Evolutionary conservation across 2,113 vertebrate species (phyloP), one percentile per base, ranked within the genome.

Genomic region (Daubentonia madagascariensis): DNA sequence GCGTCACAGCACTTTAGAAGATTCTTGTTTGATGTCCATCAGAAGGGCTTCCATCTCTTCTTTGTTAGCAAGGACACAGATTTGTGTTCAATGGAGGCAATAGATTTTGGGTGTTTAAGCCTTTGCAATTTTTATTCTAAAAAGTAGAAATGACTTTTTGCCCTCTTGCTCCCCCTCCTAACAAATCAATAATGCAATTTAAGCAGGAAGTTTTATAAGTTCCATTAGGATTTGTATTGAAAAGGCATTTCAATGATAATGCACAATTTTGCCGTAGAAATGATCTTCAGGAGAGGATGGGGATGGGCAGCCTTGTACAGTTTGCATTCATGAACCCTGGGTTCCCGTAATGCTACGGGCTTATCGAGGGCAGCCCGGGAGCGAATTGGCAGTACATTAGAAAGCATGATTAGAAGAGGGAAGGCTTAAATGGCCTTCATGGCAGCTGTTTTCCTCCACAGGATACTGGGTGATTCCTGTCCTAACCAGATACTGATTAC

Each of bases 381-480:
- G 98, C 92, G 89, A 98, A 98, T 98, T 99, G 99, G 99, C 99
- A 98, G 98, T 97, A 98, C 98, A 98, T 99, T 98, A 99, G 98
- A 99, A 99, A 98, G 98, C 97, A 54, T 98, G 98, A 98, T 98
- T 98, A 98, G 98, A 98, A 98, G 98, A 98, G 98, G 98, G 98
- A 99, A 98, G 98, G 98, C 98, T 98, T 97, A 98, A 98, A 98
- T 89, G 97, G 98, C 97, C 98, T 98, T 98, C 96, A n/a, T 98
- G 98, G 99, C 98, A 99, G 98, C 98, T 99, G 98, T 98, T 99
- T 99, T 99, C 99, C 99, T 98, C 97, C 97, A 99, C 99, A 99
- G 99, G 99, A 99, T 99, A 98, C 98, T 98, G 99, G 98, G 98
- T 93, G 98, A 98, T 99, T 99, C 99, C 99, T 99, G 99, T 99